phyloP scores from a whole-genome alignment of 2,888 invertebrate genomes.

The Horisme vitalbata region DNA sequence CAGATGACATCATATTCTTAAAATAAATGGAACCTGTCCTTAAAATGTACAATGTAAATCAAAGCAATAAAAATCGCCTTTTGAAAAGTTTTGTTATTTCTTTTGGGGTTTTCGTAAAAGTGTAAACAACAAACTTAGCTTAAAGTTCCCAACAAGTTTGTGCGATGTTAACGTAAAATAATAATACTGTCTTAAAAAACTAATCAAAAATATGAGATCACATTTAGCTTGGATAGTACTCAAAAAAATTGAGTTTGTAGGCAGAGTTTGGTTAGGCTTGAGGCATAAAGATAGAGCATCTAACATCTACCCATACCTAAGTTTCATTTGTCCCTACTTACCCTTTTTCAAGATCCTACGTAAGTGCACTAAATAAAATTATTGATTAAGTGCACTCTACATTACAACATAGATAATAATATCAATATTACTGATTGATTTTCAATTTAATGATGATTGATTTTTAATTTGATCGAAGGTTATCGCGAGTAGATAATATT shows the following conservation, averaged over 20 bases:
- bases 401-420: neutral
- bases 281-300: constrained; percentile 7
- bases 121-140: too few species aligned
- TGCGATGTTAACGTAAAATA: constrained; percentile 2
- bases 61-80: neutral
- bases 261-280: neutral
- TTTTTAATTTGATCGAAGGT: too few species aligned
- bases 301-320: constrained; percentile 6
- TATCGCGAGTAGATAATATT: too few species aligned
- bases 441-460: too few species aligned
- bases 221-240: too few species aligned
- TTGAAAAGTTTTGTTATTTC: constrained; percentile 2
- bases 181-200: too few species aligned
- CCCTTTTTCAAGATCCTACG: constrained; percentile 21
- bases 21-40: constrained; percentile 1
- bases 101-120: constrained; percentile 17
- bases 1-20: constrained; percentile 18
- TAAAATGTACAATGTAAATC: neutral
- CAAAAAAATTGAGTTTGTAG: neutral
- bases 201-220: too few species aligned
- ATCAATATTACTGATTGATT: neutral
- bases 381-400: constrained; percentile 12
- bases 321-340: constrained; percentile 11
- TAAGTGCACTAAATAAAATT: constrained; percentile 11
- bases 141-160: too few species aligned